A percentile compares a stretch with the other conserved stretches of the same genome.
These are phyloP conservation scores for Ganaspis brasiliensis DNA, from an alignment of 2,888 invertebrate genomes.

Conservation along the genomic window DNA sequence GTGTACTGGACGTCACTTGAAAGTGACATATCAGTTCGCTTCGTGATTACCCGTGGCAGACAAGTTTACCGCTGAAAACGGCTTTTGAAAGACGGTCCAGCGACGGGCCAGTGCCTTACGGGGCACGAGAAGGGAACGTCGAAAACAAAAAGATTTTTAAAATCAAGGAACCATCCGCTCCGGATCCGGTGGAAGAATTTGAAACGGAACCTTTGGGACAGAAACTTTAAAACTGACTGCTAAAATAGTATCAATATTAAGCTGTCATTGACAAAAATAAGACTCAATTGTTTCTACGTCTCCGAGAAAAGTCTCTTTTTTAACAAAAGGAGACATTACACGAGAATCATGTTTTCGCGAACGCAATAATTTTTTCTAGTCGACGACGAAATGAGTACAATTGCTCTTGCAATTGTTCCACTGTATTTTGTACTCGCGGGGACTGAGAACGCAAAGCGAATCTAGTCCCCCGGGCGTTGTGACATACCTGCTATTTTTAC, in stretches of 20 bases:
- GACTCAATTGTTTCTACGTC: slow-evolving; percentile 35
- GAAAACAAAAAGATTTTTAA: slow-evolving; percentile 24
- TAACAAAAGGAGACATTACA: slow-evolving; percentile 1
- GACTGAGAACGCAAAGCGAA: slow-evolving; percentile 40
- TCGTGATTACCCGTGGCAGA: slow-evolving; percentile 46
- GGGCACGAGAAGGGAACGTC: slow-evolving; percentile 45
- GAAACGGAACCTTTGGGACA: neutral
- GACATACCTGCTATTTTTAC: slow-evolving; percentile 78
- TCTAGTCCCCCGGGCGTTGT: slow-evolving; percentile 62
- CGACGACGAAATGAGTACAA: slow-evolving; percentile 42
- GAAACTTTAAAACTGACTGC: slow-evolving; percentile 9
- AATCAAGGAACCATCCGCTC: slow-evolving; percentile 5
- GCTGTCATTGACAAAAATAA: slow-evolving; percentile 27
- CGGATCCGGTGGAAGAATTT: slow-evolving; percentile 8
- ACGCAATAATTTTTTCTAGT: slow-evolving; percentile 45
- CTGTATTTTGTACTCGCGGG: slow-evolving; percentile 55
- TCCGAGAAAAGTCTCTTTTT: slow-evolving; percentile 35
- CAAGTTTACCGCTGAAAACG: slow-evolving; percentile 66
- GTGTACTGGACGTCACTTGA: slow-evolving; percentile 77
- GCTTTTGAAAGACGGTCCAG: slow-evolving; percentile 65
- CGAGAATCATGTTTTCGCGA: slow-evolving; percentile 35
- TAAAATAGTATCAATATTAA: neutral
- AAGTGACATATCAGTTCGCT: slow-evolving; percentile 32
- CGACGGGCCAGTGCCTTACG: slow-evolving; percentile 45
- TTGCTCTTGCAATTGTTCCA: slow-evolving; percentile 47